phyloP scores from a whole-genome alignment of 2,888 invertebrate species.

The Prosopocoilus inquinatus region DNA sequence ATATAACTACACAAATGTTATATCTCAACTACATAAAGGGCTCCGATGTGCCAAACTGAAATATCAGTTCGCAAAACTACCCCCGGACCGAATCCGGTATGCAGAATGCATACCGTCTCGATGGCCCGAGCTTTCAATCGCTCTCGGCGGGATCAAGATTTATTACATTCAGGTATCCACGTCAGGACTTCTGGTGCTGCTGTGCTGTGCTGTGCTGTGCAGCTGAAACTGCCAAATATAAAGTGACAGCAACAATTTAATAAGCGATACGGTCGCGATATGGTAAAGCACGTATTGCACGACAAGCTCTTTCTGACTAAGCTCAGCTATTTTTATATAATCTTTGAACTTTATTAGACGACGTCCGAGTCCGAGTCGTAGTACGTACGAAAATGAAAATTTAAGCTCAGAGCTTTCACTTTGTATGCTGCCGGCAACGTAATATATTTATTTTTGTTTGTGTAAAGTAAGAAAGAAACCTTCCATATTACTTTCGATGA shows the following conservation, averaged over 20 bases:
- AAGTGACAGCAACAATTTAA: conserved; percentile 39
- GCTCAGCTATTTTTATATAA: background rate
- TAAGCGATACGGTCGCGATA: conserved; percentile 32
- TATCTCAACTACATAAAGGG: conserved; percentile 7
- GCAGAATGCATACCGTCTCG: conserved; percentile 31
- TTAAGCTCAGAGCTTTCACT: background rate
- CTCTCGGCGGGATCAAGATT: conserved; percentile 32
- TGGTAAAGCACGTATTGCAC: conserved; percentile 34
- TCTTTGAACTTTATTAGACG: background rate
- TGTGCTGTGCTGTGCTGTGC: background rate
- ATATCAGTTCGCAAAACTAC: conserved; percentile 2
- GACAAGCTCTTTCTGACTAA: conserved; percentile 27
- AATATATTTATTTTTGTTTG: too few species aligned
- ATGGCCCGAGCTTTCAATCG: conserved; percentile 37
- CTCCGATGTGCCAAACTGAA: background rate
- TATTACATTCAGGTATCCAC: conserved; percentile 33
- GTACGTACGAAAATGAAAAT: background rate
- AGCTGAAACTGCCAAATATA: conserved; percentile 33
- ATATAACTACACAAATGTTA: conserved; percentile 23
- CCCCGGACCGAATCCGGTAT: conserved; percentile 23
- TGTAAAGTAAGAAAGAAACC: too few species aligned
- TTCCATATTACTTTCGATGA: too few species aligned
- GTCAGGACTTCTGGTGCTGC: conserved; percentile 27
- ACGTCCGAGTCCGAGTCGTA: background rate
- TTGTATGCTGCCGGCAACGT: too few species aligned